phyloP scores from a whole-genome alignment of 2,113 vertebrate species.

The Salvelinus fontinalis region DNA sequence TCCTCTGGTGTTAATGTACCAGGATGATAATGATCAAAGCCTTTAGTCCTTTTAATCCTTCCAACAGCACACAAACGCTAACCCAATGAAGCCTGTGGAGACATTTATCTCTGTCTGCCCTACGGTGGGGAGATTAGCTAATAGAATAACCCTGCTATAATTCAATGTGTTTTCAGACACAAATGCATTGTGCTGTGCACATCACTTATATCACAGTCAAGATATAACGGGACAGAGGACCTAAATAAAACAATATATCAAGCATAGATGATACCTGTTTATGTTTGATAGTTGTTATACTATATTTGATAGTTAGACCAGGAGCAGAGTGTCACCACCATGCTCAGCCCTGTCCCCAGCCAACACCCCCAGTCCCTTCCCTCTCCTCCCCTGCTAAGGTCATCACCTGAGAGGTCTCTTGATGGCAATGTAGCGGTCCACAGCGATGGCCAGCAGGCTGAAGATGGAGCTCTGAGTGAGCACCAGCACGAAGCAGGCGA shows the following conservation, averaged over 20 bases:
- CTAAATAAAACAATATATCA: not conserved
- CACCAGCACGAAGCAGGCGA: slow-evolving; percentile 94
- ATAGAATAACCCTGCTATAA: slow-evolving; percentile 30
- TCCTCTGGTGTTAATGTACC: slow-evolving; percentile 18
- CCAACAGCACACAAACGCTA: slow-evolving; percentile 22
- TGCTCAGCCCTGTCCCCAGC: not conserved
- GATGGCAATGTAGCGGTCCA: slow-evolving; percentile 95
- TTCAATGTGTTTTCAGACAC: slow-evolving; percentile 23
- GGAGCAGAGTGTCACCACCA: too few relatives aligned
- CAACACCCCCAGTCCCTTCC: not conserved
- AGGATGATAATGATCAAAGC: slow-evolving; percentile 16
- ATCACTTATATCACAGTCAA: not conserved
- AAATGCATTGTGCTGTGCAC: not conserved
- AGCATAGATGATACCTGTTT: not conserved
- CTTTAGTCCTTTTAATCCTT: slow-evolving; percentile 21
- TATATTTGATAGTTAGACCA: too few relatives aligned
- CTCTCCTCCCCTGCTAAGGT: not conserved
- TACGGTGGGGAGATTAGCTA: slow-evolving; percentile 24
- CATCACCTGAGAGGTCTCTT: slow-evolving; percentile 92
- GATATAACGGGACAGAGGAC: not conserved
- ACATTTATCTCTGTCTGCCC: slow-evolving; percentile 22
- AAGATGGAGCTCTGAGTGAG: slow-evolving; percentile 99
- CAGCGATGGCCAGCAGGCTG: slow-evolving; percentile 92
- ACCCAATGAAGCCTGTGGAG: slow-evolving; percentile 23
- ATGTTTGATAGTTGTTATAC: too few relatives aligned